Percentiles rank a stretch among this genome's conserved stretches.
Conservation (phyloP, 2,888 invertebrate genomes). For the Aleiodes leptofemur region DNA sequence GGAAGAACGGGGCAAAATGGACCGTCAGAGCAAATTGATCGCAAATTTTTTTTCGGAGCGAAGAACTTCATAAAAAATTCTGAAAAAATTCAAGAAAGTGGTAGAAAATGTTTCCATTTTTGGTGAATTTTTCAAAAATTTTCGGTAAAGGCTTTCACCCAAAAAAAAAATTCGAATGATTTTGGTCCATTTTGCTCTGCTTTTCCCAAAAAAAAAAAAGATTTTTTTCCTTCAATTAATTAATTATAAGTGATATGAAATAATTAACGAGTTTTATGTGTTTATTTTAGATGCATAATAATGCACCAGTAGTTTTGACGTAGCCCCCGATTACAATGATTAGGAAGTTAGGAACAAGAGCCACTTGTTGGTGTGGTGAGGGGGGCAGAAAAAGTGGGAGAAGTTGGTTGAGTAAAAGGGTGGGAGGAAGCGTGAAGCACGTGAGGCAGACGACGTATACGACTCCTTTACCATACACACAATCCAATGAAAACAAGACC, state of each 20-base stretch:
- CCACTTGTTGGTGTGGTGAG: constrained; percentile 54
- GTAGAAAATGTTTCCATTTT: too few species aligned
- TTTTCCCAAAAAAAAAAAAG: too few species aligned
- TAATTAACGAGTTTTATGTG: not conserved
- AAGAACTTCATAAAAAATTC: too few species aligned
- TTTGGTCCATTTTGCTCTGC: too few species aligned
- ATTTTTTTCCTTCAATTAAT: not conserved
- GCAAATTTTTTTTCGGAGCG: too few species aligned
- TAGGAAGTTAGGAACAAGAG: constrained; percentile 52
- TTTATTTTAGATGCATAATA: constrained; percentile 7
- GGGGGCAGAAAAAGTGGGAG: constrained; percentile 21
- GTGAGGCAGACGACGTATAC: constrained; percentile 38
- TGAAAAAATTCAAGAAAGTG: too few species aligned
- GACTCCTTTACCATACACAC: constrained; percentile 24
- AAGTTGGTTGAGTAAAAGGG: constrained; percentile 11
- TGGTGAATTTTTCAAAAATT: too few species aligned
- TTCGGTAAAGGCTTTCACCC: too few species aligned
- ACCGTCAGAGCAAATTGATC: too few species aligned
- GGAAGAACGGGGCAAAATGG: too few species aligned
- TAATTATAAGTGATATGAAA: not conserved
- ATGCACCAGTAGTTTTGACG: constrained; percentile 2
- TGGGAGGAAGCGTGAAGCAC: constrained; percentile 45
- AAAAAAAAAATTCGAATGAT: too few species aligned
- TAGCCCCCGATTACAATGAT: constrained; percentile 40
- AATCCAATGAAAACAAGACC: constrained; percentile 28